These are phyloP conservation scores for Zaprionus africanus DNA, from an alignment of 1,140 invertebrate species.

Conservation along the genomic window DNA sequence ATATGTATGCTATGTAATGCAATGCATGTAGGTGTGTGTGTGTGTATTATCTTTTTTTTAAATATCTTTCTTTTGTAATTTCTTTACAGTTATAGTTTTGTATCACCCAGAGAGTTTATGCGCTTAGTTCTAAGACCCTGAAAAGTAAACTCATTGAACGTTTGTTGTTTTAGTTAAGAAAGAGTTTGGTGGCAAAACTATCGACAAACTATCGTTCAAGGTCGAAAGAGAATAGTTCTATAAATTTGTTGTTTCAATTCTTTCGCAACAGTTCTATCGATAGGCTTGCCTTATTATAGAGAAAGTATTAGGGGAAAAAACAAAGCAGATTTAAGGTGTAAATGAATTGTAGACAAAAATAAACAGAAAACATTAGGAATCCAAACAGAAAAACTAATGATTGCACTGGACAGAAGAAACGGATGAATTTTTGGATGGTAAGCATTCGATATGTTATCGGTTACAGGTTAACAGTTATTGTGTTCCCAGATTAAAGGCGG, in stretches of 20 bases:
- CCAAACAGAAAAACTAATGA: background rate
- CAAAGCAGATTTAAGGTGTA: background rate
- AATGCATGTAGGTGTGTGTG: background rate
- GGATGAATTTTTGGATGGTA: background rate
- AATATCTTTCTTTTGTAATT: background rate
- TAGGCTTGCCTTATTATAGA: constrained; percentile 3
- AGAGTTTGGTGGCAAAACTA: constrained; percentile 1
- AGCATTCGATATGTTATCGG: constrained; percentile 8
- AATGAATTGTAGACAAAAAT: background rate
- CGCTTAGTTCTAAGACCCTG: constrained; percentile 25
- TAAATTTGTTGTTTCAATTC: background rate
- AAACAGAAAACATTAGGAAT: constrained; percentile 10
- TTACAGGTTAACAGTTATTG: background rate
- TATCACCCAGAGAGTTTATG: constrained; percentile 18
- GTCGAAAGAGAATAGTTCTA: background rate
- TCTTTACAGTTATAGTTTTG: background rate
- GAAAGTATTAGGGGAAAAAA: background rate
- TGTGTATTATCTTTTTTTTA: background rate
- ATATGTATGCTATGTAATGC: constrained; percentile 5
- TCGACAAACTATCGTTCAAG: constrained; percentile 19
- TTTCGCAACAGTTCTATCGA: background rate
- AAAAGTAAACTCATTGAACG: constrained; percentile 40
- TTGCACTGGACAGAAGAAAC: background rate
- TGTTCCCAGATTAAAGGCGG: background rate
- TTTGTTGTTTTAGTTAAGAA: constrained; percentile 14